phyloP scores from a whole-genome alignment of 64 coral and sea anemone genomes.

The Montipora sp. region DNA sequence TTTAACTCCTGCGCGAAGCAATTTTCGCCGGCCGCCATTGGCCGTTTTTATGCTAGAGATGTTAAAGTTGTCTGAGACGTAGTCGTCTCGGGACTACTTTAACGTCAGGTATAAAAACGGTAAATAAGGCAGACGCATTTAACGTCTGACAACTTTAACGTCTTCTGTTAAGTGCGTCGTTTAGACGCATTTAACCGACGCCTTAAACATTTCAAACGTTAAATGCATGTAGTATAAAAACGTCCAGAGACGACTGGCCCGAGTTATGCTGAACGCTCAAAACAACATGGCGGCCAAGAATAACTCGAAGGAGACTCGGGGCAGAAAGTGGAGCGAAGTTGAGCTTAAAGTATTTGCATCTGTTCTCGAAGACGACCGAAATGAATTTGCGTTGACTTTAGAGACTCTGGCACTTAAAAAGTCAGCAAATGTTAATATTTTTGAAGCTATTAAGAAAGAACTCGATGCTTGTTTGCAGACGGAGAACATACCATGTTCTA shows the following conservation, averaged over 20 bases:
- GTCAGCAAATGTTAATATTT: conserved; percentile 63
- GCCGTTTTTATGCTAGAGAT: too few relatives aligned
- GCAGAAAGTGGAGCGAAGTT: conserved; percentile 58
- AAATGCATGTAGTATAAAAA: too few relatives aligned
- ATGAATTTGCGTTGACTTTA: conserved; percentile 63
- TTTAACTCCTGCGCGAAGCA: too few relatives aligned
- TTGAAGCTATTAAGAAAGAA: conserved; percentile 71
- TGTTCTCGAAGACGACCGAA: conserved; percentile 50
- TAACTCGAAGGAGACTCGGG: conserved; percentile 37
- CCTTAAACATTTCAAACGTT: neutral
- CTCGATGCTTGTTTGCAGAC: conserved; percentile 26
- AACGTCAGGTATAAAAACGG: too few relatives aligned
- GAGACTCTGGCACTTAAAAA: conserved; percentile 63
- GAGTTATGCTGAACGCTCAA: neutral
- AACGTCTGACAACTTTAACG: too few relatives aligned
- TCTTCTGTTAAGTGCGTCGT: too few relatives aligned
- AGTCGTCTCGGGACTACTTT: too few relatives aligned
- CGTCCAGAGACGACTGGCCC: neutral
- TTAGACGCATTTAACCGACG: too few relatives aligned
- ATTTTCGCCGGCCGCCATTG: too few relatives aligned
- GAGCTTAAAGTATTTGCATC: conserved; percentile 58
- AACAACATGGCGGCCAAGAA: conserved; percentile 58
- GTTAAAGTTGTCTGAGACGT: too few relatives aligned
- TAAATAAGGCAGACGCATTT: too few relatives aligned
- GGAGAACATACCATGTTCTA: conserved; percentile 9